Conservation (phyloP, 2,797 vertebrate species). For the Podarcis lilfordi region DNA sequence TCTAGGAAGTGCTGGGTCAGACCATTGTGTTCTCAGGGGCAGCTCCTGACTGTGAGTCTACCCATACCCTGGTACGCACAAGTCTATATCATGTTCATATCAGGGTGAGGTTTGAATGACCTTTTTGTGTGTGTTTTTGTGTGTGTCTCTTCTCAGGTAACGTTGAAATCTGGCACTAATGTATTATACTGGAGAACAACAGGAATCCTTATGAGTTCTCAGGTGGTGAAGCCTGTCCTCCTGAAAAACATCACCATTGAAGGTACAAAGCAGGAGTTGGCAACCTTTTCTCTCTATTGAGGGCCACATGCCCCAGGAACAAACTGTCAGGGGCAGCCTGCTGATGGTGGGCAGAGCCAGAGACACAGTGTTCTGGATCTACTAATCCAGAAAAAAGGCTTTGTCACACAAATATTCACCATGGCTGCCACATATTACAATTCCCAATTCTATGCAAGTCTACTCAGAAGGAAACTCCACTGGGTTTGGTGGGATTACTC, state of each 20-base stretch:
- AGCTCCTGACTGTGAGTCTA: too few relatives aligned
- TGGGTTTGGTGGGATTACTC: too few relatives aligned
- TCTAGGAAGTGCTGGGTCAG: background rate
- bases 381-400: too few relatives aligned
- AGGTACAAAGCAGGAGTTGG: conserved; percentile 77
- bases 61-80: too few relatives aligned
- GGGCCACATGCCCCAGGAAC: too few relatives aligned
- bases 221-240: conserved; percentile 91
- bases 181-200: conserved; percentile 98
- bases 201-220: conserved; percentile 89
- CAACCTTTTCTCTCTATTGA: too few relatives aligned
- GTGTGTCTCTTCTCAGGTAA: conserved; percentile 80
- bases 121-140: background rate
- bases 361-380: background rate
- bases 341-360: background rate
- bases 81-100: background rate
- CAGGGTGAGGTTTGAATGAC: background rate
- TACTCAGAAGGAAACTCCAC: too few relatives aligned
- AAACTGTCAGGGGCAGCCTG: background rate
- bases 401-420: too few relatives aligned
- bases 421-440: too few relatives aligned
- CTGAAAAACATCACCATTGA: conserved; percentile 95
- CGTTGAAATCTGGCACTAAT: conserved; percentile 93
- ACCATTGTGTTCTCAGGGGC: background rate
- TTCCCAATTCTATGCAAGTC: too few relatives aligned